Evolutionary conservation across 2,113 vertebrate genomes (phyloP).

Genomic region (Gobiocypris rarus): DNA sequence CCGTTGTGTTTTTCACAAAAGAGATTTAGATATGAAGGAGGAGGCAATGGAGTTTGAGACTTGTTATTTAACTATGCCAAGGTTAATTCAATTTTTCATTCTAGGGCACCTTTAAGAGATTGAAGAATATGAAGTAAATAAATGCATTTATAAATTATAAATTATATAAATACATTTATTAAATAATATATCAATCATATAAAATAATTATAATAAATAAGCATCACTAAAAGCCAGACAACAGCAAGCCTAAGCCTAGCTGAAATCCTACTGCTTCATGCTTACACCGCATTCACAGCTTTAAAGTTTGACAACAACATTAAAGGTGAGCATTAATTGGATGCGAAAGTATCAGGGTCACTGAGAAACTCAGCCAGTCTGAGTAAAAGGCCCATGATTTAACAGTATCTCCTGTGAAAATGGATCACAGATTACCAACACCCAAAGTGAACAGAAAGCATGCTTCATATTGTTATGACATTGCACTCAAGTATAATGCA

Average conservation of each 20-base stretch:
- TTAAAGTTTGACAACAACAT: conserved; percentile 49
- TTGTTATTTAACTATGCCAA: no score
- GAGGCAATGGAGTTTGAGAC: no score
- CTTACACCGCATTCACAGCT: background rate
- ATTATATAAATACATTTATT: no score
- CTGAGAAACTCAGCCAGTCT: background rate
- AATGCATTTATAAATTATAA: no score
- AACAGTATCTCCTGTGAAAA: background rate
- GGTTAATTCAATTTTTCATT: no score
- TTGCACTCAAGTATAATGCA: background rate
- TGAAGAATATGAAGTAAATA: no score
- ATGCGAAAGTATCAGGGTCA: conserved; percentile 53
- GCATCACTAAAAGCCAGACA: no score
- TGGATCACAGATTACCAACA: background rate
- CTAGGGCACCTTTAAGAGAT: no score
- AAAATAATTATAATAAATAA: no score
- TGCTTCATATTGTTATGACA: background rate
- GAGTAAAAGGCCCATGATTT: background rate
- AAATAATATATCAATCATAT: no score
- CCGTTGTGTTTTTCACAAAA: no score
- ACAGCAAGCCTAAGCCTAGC: background rate
- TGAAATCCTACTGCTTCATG: background rate
- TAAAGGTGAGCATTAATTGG: conserved; percentile 64
- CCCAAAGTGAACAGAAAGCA: background rate
- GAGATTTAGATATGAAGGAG: no score